Evolutionary conservation across 2,113 vertebrate genomes (phyloP).

Genomic region (Cyanistes caeruleus): DNA sequence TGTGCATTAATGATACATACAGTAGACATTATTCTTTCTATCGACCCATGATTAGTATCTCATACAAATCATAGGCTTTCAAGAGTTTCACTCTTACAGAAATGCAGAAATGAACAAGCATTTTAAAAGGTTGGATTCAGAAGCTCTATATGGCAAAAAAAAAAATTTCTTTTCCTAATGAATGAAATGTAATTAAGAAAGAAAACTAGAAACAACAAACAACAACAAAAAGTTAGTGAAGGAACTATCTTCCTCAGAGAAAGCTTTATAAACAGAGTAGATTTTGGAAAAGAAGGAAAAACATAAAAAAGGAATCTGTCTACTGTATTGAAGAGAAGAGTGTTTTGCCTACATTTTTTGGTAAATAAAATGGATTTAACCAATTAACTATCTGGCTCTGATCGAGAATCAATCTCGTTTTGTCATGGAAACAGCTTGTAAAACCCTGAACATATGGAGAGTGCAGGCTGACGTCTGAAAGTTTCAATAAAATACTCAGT

Average conservation of each 20-base stretch:
- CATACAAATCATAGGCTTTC: background rate
- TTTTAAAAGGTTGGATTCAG: background rate
- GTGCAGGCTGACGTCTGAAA: background rate
- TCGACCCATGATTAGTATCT: background rate
- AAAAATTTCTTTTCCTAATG: background rate
- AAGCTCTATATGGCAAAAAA: background rate
- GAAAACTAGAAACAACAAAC: background rate
- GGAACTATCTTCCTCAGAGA: background rate
- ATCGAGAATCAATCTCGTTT: background rate
- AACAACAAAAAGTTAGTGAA: background rate
- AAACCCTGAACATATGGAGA: background rate
- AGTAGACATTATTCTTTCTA: background rate
- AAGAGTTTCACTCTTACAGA: background rate
- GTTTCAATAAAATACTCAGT: background rate
- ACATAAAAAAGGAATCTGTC: background rate
- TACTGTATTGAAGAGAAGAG: background rate
- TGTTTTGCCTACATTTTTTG: background rate
- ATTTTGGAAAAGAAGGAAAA: background rate
- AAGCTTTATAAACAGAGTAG: background rate
- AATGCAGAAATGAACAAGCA: background rate
- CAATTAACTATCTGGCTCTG: background rate
- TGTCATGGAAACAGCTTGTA: constrained; percentile 24
- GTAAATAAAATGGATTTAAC: constrained; percentile 16
- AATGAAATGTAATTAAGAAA: background rate
- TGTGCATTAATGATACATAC: background rate